Evolutionary conservation across 2,888 invertebrate genomes (phyloP).

Genomic region (Pharmacophagus antenor): DNA sequence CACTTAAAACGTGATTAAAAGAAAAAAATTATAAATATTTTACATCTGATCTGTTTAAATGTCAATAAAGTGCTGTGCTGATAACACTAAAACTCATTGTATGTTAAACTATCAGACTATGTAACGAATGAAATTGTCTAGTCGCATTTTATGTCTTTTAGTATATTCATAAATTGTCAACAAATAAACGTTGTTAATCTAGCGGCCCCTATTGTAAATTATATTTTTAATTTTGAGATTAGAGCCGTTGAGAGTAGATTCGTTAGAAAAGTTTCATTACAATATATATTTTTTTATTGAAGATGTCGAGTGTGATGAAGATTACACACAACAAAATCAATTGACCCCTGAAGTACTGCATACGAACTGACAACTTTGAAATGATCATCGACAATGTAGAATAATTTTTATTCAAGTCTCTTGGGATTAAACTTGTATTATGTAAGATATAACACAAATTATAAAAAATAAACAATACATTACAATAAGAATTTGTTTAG

Average conservation of each 20-base stretch:
- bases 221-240: not conserved
- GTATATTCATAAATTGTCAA: conserved; percentile 1
- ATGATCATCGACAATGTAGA: not conserved
- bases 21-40: not conserved
- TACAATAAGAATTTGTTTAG: too few species aligned
- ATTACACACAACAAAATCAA: not conserved
- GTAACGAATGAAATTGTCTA: conserved; percentile 11
- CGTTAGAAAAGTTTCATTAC: too few species aligned
- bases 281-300: not conserved
- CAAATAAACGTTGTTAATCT: not conserved
- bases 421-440: not conserved
- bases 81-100: not conserved
- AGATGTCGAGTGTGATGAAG: not conserved
- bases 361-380: not conserved
- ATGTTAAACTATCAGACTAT: not conserved
- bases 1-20: conserved; percentile 8
- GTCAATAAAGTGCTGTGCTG: not conserved
- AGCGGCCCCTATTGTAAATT: not conserved
- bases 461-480: too few species aligned
- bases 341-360: not conserved
- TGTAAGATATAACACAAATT: not conserved
- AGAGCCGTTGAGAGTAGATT: too few species aligned
- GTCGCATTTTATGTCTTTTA: not conserved
- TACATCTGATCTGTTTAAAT: not conserved
- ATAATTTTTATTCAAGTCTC: not conserved